Percentiles rank a stretch among this genome's conserved stretches.
Evolutionary conservation across 1,140 invertebrate genomes (phyloP).

Genomic region (Ceratosolen solmsi): DNA sequence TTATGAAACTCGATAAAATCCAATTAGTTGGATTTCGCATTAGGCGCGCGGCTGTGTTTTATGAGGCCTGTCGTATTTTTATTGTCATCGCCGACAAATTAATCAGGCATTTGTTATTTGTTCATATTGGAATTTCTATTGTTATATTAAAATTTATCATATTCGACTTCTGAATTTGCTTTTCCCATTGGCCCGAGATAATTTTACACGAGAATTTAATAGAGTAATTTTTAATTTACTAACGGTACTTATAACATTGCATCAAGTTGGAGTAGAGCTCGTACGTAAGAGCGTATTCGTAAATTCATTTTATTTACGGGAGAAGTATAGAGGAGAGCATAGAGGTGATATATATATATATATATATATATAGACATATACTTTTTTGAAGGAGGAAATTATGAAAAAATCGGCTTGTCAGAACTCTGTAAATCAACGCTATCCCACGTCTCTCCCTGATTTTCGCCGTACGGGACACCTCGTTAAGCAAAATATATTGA

Average conservation of each 20-base stretch:
- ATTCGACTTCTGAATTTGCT: slow-evolving; percentile 40
- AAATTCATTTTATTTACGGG: slow-evolving; percentile 24
- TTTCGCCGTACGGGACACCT: background rate
- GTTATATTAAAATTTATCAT: slow-evolving; percentile 19
- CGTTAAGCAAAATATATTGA: slow-evolving; percentile 28
- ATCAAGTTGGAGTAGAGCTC: background rate
- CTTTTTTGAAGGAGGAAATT: slow-evolving; percentile 3
- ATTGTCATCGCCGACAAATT: slow-evolving; percentile 25
- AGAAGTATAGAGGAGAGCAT: background rate
- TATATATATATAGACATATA: too few relatives aligned
- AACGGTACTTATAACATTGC: background rate
- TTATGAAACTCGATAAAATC: slow-evolving; percentile 12
- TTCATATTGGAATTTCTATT: slow-evolving; percentile 11
- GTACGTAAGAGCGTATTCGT: background rate
- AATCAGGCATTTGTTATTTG: background rate
- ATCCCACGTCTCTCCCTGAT: slow-evolving; percentile 3
- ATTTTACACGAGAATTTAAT: slow-evolving; percentile 42
- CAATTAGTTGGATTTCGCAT: slow-evolving; percentile 14
- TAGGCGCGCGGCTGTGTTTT: background rate
- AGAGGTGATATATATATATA: background rate
- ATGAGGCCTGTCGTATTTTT: background rate
- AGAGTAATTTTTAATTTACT: slow-evolving; percentile 10
- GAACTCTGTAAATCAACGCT: slow-evolving; percentile 27
- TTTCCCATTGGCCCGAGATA: slow-evolving; percentile 34
- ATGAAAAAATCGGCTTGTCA: slow-evolving; percentile 35